These are phyloP conservation scores for Drosophila azteca DNA, from an alignment of 1,140 invertebrate species.

Conservation along the genomic window DNA sequence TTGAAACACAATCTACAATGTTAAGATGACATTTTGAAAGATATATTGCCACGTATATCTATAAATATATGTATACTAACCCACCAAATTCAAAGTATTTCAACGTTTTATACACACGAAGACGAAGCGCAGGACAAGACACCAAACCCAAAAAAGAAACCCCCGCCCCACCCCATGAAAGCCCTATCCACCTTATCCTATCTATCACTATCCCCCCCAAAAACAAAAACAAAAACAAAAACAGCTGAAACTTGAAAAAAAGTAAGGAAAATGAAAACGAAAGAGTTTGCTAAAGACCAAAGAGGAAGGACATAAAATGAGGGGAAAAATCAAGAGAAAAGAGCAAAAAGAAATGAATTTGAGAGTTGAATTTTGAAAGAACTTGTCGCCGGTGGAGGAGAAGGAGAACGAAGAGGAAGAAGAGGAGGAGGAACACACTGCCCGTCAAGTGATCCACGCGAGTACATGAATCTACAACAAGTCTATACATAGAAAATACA, in stretches of 20 bases:
- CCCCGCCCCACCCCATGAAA: not conserved
- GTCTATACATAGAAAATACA: slow-evolving; percentile 6
- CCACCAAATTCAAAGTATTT: slow-evolving; percentile 83
- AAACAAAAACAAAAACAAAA: too few species aligned
- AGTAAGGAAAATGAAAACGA: slow-evolving; percentile 6
- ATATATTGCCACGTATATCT: slow-evolving; percentile 77
- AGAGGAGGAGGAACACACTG: slow-evolving; percentile 1
- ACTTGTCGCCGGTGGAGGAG: too few species aligned
- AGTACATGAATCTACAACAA: slow-evolving; percentile 32
- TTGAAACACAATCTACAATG: slow-evolving; percentile 63
- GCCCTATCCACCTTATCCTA: not conserved
- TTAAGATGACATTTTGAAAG: slow-evolving; percentile 72
- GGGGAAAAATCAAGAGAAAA: slow-evolving; percentile 2
- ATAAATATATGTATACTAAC: slow-evolving; percentile 83
- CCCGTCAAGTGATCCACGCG: slow-evolving; percentile 37
- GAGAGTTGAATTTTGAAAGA: slow-evolving; percentile 9
- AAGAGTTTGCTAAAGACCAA: slow-evolving; percentile 61
- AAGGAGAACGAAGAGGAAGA: too few species aligned
- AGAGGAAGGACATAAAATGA: slow-evolving; percentile 26
- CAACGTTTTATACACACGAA: slow-evolving; percentile 69
- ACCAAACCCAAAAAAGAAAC: slow-evolving; percentile 6
- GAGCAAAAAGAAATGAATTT: slow-evolving; percentile 19
- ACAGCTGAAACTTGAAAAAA: slow-evolving; percentile 20
- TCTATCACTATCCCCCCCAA: slow-evolving; percentile 14
- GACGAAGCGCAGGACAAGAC: slow-evolving; percentile 21